Conservation (phyloP, 2,888 invertebrate species). For the Patella depressa region DNA sequence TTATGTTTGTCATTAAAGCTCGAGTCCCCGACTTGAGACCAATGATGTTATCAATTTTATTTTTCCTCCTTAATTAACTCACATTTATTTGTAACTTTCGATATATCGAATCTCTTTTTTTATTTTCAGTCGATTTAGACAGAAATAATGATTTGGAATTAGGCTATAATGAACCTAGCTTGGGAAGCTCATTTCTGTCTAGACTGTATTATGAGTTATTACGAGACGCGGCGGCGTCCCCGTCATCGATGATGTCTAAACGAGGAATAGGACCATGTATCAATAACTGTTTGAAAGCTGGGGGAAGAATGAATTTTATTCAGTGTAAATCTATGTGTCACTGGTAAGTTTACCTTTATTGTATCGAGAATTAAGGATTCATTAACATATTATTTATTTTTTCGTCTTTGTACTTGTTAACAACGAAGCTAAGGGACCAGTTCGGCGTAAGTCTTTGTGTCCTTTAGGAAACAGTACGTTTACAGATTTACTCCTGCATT, state of each 20-base stretch:
- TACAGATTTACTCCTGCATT: no score
- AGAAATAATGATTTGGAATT: conserved; percentile 4
- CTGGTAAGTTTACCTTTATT: conserved; percentile 27
- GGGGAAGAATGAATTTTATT: conserved; percentile 54
- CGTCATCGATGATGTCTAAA: conserved; percentile 28
- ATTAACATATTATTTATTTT: no score
- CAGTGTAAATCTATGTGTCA: conserved; percentile 61
- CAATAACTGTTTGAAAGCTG: conserved; percentile 50
- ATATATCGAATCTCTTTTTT: background rate
- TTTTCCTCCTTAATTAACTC: no score
- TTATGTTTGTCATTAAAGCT: no score
- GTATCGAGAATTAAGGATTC: no score
- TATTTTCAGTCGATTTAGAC: conserved; percentile 12
- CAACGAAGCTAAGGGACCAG: no score
- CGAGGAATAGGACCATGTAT: conserved; percentile 54
- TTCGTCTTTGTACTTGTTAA: no score
- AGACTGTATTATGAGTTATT: conserved; percentile 10
- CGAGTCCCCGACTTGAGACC: no score
- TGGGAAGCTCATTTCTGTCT: conserved; percentile 5
- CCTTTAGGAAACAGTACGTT: no score
- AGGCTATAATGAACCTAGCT: conserved; percentile 6
- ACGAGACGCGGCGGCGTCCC: conserved; percentile 1
- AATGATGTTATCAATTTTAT: no score
- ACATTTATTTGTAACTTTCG: background rate
- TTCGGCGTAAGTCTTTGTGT: no score